Evolutionary conservation across 2,797 vertebrate species (phyloP).

Genomic region (Strix occidentalis): DNA sequence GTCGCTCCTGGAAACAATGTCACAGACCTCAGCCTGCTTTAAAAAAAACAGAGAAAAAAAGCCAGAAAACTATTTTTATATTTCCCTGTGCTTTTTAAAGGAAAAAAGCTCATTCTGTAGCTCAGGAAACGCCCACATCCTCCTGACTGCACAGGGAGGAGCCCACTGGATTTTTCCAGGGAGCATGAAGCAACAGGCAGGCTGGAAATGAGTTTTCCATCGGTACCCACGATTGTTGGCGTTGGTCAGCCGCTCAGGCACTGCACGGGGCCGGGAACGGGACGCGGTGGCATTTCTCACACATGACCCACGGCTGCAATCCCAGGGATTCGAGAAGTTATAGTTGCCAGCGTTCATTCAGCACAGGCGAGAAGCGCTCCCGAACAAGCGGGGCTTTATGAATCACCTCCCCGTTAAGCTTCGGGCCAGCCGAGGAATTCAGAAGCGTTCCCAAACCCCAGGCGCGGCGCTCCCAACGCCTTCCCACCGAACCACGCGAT

Average conservation of each 20-base stretch:
- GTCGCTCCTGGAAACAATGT: neutral
- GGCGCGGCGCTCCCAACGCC: neutral
- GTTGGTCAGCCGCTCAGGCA: neutral
- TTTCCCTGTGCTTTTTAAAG: slow-evolving; percentile 46
- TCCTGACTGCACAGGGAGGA: slow-evolving; percentile 31
- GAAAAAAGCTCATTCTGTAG: slow-evolving; percentile 55
- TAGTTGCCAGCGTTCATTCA: slow-evolving; percentile 7
- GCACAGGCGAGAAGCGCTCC: neutral
- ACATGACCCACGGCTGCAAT: slow-evolving; percentile 1
- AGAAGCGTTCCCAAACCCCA: neutral
- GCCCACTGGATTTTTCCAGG: slow-evolving; percentile 57
- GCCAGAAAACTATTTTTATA: slow-evolving; percentile 51
- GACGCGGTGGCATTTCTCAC: neutral
- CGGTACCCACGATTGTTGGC: neutral
- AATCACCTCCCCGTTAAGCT: neutral
- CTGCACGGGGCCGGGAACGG: neutral
- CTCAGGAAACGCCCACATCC: slow-evolving; percentile 64
- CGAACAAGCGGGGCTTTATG: slow-evolving; percentile 40
- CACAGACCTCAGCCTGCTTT: neutral
- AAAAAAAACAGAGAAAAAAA: neutral
- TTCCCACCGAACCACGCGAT: neutral
- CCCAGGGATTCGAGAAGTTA: neutral
- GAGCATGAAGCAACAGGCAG: slow-evolving; percentile 52
- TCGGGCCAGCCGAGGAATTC: neutral
- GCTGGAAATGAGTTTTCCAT: slow-evolving; percentile 58